These are phyloP conservation scores for Torymus tubicola DNA, from an alignment of 2,888 invertebrate genomes.

Conservation along the genomic window DNA sequence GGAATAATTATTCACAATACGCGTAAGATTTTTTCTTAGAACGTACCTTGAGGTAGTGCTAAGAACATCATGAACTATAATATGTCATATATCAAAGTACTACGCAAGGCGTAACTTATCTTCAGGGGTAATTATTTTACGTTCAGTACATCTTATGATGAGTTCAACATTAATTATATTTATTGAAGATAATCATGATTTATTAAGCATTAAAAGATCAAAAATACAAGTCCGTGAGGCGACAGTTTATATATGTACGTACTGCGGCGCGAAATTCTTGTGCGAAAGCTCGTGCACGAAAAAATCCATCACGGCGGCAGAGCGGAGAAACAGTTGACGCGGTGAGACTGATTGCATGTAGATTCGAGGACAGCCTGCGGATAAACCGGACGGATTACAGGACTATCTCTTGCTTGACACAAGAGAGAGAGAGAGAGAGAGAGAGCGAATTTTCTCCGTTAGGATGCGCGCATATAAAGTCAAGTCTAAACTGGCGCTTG, in stretches of 20 bases:
- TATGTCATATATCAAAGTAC: slow-evolving; percentile 13
- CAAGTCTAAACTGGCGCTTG: slow-evolving; percentile 2
- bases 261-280: slow-evolving; percentile 35
- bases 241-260: neutral
- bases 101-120: slow-evolving; percentile 33
- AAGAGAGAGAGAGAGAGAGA: too few relatives aligned
- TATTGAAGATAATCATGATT: slow-evolving; percentile 57
- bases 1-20: too few relatives aligned
- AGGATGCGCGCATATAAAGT: neutral
- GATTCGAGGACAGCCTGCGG: slow-evolving; percentile 32
- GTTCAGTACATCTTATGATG: slow-evolving; percentile 27
- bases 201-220: slow-evolving; percentile 53
- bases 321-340: slow-evolving; percentile 2
- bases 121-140: slow-evolving; percentile 45
- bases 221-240: slow-evolving; percentile 12
- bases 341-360: neutral
- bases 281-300: neutral
- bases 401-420: slow-evolving; percentile 29
- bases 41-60: too few relatives aligned
- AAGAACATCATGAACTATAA: neutral
- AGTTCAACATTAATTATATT: slow-evolving; percentile 55
- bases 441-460: slow-evolving; percentile 24
- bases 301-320: slow-evolving; percentile 5
- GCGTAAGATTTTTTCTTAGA: too few relatives aligned
- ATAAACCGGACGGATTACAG: slow-evolving; percentile 54